Percentiles rank a stretch among this genome's conserved stretches.
Conservation (phyloP, 2,113 vertebrate genomes). For the Ondatra zibethicus region DNA sequence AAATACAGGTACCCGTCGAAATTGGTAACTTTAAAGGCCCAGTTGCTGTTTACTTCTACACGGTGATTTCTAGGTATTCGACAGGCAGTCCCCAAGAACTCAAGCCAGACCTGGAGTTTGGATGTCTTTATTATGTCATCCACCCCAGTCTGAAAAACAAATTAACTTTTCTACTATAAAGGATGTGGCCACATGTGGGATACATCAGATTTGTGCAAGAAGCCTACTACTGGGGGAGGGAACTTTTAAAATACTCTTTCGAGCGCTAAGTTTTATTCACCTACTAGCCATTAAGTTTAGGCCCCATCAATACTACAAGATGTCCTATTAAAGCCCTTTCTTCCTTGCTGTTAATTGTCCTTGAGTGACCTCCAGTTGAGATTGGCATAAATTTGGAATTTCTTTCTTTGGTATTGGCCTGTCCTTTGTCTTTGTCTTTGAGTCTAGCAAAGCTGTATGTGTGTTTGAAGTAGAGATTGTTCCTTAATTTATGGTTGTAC, state of each 20-base stretch:
- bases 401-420: constrained; percentile 33
- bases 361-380: not conserved
- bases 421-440: constrained; percentile 47
- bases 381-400: constrained; percentile 47
- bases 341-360: not conserved
- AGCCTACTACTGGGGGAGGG: not conserved
- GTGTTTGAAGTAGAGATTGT: not conserved
- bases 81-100: not conserved
- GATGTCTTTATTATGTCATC: constrained; percentile 14
- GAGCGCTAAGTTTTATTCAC: not conserved
- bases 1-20: not conserved
- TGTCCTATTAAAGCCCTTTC: not conserved
- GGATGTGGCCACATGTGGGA: not conserved
- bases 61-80: not conserved
- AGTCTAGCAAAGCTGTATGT: constrained; percentile 28
- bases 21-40: not conserved
- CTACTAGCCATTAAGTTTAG: constrained; percentile 48
- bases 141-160: not conserved
- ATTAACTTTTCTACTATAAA: not conserved
- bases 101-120: not conserved
- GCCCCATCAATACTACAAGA: not conserved
- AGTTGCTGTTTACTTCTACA: not conserved
- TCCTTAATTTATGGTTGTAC: not conserved
- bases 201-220: not conserved
- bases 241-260: not conserved